Base-by-base conservation (phyloP, 1,140 invertebrate genomes). In the Platyscapa corneri region DNA sequence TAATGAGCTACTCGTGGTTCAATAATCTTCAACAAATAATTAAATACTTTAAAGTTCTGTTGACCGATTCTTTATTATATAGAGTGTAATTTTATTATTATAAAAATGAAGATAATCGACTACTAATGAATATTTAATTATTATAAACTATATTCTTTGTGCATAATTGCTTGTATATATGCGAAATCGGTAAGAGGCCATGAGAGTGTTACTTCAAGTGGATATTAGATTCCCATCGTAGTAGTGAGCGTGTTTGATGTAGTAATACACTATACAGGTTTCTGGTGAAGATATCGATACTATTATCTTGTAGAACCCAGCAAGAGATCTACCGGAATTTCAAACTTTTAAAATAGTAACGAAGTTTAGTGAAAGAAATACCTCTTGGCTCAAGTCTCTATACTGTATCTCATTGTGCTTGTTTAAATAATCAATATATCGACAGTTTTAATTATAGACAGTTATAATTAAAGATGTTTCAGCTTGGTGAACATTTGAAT, bases 231-330 rank as follows among this genome's bases (percentile, higher is more conserved):
- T 34, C 16, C 32, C 67, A 37, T 70, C 20, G 67, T 5, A 20
- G 34, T 70, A 37, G 12, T 20, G 7, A 3, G 18, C 0, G 67
- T 70, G 18, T 23, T 34, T 18, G 37, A 70, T 23, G 18, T 27
- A 80, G 37, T 23, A 42, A 49, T 30, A 60, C 12, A 72, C 49
- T 70, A 60, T 82, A 75, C 0, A 49, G 34, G 1, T 37, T 74
- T 74, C 70, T 74, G 23, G 80, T 79, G 83, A 79, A 39, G 65
- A 85, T 87, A 87, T 86, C 77, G 79, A 86, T 78, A 83, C 77
- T 72, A 87, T 83, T 79, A 87, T 87, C 85, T 83, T 18, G 67
- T 86, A 78, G 6, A 39, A 46, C 8, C 30, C 60, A 49, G 46
- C 49, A 65, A 18, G 46, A 72, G 79, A 72, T 72, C 39, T 32